Evolutionary conservation across 2,797 vertebrate genomes (phyloP), one percentile per base, ranked within the genome.

Genomic region (Halcyon chelicuti): DNA sequence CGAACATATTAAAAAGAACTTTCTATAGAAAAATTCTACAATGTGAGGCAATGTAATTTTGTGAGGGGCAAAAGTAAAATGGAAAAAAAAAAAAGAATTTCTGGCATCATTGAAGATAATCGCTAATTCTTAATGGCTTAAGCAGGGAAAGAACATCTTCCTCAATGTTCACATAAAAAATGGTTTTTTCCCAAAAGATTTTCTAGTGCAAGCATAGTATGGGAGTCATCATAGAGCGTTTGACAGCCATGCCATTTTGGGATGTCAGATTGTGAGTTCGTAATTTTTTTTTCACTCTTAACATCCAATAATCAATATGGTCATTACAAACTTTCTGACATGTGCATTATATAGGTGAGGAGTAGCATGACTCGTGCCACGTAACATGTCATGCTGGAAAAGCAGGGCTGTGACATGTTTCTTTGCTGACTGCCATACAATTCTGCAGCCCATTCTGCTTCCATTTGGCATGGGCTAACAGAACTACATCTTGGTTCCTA

Each of bases 1-100:
- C 0, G 1, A 60, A 26, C 2, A 7, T 29, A 58, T 9, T 12
- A 10, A 23, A 20, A 3, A 61, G 21, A 71, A 37, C 14, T 28
- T 72, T 39, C 18, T 42, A 4, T 0, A 46, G 39, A 54, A 76
- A 85, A 31, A 63, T 4, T 65, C 44, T 58, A 17, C 8, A 10
- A 2, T 5, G 9, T 63, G 20, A 68, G 31, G 3, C n/a, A 74
- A 16, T 22, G 31, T 25, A 46, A 25, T 66, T 82, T 79, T 49
- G 4, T 67, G 33, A 72, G 21, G 8, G 10, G 4, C 17, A 61
- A 57, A 91, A 88, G 21, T 33, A 74, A 75, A 94, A 44, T 7
- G 4, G 4, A 4, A 46, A 20, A 52, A 52, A 73, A 20, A 37
- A 20, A 37, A 8, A 44, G 5, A 31, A 60, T 54, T 88, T 60